Base-by-base conservation (phyloP, 2,888 invertebrate genomes). In the Augiades crinisus region DNA sequence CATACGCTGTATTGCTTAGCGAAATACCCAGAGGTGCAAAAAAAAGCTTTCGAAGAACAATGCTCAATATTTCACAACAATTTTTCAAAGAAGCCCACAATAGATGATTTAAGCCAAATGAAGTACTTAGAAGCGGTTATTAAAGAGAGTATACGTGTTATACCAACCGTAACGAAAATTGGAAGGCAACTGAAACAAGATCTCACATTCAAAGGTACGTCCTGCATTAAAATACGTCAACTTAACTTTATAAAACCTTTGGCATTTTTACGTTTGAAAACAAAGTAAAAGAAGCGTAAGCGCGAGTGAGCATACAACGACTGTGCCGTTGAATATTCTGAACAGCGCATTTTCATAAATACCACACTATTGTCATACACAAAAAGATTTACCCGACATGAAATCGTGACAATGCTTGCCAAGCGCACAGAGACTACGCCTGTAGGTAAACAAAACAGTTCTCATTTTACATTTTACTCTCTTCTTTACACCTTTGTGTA, bases 71-170 rank as follows among this genome's bases (percentile, higher is more conserved):
- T 67, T 22, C 59, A 63, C 7, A 53, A 60, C 1, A 60, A 72
- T 27, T 56, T 64, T 1, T 31, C 47, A 5, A 65, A 58, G 37
- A 63, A 56, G 37, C 62, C 68, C 2, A 68, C 64, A 4, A 61
- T 55, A 36, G 54, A 64, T 14, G 67, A 73, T 22, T 52, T 73
- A 19, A 63, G 56, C 16, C 59, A 72, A 50, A 73, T 73, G 72
- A 72, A 71, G 47, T 73, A 72, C 50, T 62, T 73, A 0, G 72
- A 73, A 51, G 68, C 67, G 2, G 65, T 67, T 8, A 68, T 72
- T 13, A 72, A 72, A 47, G 72, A 72, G 50, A 67, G 64, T 34
- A 65, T 72, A 17, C 57, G 72, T 1, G 54, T 63, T 12, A 63
- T 72, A 41, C 71, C 70, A 4, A 69, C 70, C 2, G 62, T 72